Evolutionary conservation across 2,888 invertebrate species (phyloP).

Genomic region (Mycalesis mineus): DNA sequence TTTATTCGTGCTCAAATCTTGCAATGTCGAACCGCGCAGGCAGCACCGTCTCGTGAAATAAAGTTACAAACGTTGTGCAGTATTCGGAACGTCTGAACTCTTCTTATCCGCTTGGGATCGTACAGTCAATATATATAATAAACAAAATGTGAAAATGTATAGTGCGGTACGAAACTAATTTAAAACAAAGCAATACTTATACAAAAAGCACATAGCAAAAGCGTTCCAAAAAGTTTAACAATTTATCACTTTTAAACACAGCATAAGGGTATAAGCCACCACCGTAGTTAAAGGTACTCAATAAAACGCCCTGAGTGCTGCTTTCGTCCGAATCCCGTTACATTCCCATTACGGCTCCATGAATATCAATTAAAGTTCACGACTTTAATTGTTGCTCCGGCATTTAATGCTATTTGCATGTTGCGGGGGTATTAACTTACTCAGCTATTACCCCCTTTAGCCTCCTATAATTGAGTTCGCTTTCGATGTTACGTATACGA

Average conservation of each 20-base stretch:
- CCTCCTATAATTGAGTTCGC: conserved; percentile 49
- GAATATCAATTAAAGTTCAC: conserved; percentile 68
- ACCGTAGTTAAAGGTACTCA: conserved; percentile 3
- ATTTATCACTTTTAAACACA: conserved; percentile 2
- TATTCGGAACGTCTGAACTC: too few species aligned
- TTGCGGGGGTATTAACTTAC: conserved; percentile 53
- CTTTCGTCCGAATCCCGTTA: conserved; percentile 20
- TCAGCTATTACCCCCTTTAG: conserved; percentile 41
- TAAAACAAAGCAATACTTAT: too few species aligned
- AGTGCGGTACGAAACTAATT: too few species aligned
- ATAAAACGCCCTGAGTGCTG: conserved; percentile 17
- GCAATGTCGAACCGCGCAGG: too few species aligned
- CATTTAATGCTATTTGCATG: conserved; percentile 67
- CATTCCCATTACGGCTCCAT: conserved; percentile 54
- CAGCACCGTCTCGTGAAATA: too few species aligned
- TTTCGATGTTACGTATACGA: conserved; percentile 37
- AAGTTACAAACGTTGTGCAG: too few species aligned
- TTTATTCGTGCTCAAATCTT: too few species aligned
- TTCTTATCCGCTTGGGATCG: too few species aligned
- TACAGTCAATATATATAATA: too few species aligned
- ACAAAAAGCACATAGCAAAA: not conserved
- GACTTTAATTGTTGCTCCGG: conserved; percentile 57
- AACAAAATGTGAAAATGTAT: too few species aligned
- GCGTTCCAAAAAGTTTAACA: not conserved
- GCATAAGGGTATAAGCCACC: not conserved